phyloP scores from a whole-genome alignment of 2,888 invertebrate genomes.

The Dasysyrphus albostriatus region DNA sequence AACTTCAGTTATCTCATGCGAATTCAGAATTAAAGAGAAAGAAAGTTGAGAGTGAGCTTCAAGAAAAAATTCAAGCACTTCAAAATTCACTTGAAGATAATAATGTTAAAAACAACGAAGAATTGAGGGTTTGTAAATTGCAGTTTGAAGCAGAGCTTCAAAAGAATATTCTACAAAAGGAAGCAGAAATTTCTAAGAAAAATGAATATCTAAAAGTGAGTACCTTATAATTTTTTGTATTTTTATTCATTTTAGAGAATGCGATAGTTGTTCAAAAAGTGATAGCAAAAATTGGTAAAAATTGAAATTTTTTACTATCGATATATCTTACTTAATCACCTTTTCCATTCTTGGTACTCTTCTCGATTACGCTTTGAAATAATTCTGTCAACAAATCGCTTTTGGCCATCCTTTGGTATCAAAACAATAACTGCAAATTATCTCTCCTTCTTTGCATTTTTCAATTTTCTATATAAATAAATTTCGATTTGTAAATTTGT shows the following conservation, averaged over 20 bases:
- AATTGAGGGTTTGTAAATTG: neutral
- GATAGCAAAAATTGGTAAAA: too few species aligned
- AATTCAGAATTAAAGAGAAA: slow-evolving; percentile 28
- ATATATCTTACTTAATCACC: too few species aligned
- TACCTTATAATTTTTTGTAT: neutral
- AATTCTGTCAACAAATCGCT: too few species aligned
- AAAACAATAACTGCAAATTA: too few species aligned
- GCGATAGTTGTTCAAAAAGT: too few species aligned
- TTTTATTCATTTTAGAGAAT: neutral
- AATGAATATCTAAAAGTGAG: slow-evolving; percentile 38
- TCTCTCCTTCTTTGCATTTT: too few species aligned
- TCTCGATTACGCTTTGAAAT: too few species aligned
- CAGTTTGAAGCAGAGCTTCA: slow-evolving; percentile 32
- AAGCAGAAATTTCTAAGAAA: slow-evolving; percentile 31
- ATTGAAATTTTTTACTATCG: too few species aligned
- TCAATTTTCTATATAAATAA: too few species aligned
- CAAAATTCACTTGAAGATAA: slow-evolving; percentile 3
- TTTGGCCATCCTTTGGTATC: too few species aligned
- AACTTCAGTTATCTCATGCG: slow-evolving; percentile 35
- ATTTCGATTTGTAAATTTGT: too few species aligned
- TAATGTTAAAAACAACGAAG: slow-evolving; percentile 23
- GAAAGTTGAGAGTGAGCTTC: slow-evolving; percentile 46
- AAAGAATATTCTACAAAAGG: slow-evolving; percentile 11
- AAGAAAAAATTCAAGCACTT: slow-evolving; percentile 49
- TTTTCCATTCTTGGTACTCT: too few species aligned